Conservation (phyloP, 2,888 invertebrate genomes). For the Spatulosminthurus flaviceps region DNA sequence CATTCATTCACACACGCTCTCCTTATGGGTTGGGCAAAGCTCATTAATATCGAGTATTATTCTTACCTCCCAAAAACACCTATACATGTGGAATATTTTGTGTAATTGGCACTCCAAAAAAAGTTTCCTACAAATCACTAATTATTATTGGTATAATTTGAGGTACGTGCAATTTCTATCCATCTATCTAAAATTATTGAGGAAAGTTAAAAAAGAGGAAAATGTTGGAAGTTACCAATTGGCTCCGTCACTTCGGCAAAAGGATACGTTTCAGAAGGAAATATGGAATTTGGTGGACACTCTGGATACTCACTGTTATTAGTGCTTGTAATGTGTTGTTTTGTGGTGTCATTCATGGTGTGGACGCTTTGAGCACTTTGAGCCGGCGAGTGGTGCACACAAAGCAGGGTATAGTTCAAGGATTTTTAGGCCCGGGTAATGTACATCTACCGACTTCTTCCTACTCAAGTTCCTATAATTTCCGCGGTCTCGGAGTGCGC, state of each 20-base stretch:
- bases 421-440: slow-evolving; percentile 59
- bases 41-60: slow-evolving; percentile 40
- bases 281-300: slow-evolving; percentile 15
- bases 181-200: neutral
- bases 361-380: slow-evolving; percentile 43
- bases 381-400: slow-evolving; percentile 62
- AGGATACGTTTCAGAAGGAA: neutral
- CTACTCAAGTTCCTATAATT: slow-evolving; percentile 49
- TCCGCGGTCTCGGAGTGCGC: slow-evolving; percentile 52
- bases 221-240: neutral
- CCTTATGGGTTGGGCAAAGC: slow-evolving; percentile 34
- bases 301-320: slow-evolving; percentile 9
- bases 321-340: slow-evolving; percentile 21
- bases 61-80: slow-evolving; percentile 25
- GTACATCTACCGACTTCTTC: slow-evolving; percentile 49
- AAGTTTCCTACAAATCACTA: neutral
- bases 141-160: too few relatives aligned
- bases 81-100: neutral
- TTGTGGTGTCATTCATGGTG: slow-evolving; percentile 14
- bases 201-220: neutral
- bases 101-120: neutral
- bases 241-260: neutral
- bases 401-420: slow-evolving; percentile 61
- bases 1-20: slow-evolving; percentile 6
- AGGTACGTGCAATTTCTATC: too few relatives aligned